Base-by-base conservation (phyloP, 2,888 invertebrate genomes). In the Agonopterix subpropinquella region DNA sequence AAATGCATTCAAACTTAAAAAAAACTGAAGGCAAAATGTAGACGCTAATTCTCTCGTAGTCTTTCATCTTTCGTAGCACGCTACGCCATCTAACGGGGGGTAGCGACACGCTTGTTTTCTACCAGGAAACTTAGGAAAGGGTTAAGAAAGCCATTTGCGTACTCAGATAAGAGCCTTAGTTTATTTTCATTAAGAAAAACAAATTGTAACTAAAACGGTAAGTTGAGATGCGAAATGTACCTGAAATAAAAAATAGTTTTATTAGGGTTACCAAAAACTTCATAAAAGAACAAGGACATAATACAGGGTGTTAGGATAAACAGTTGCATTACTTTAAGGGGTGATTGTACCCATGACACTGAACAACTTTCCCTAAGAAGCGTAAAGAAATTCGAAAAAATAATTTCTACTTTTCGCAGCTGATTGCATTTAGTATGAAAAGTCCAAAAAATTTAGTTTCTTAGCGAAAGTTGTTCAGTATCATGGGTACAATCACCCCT, bases 61-160 rank as follows among this genome's bases (percentile, higher is more conserved):
- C 43, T 49, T 55, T 49, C 48, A 44, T 11, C 39, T 53, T 53
- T 62, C 64, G 67, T 63, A 67, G 61, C 59, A 39, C 13, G 50
- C 52, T 64, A 64, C 79, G 85, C 86, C 87, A 87, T 87, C 87
- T 87, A 43, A 49, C 64, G 80, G 49, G 73, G 87, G 87, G 87
- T 87, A 87, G 87, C 79, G 53, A 49, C 54, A 61, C 36, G 49
- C 51, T 47, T 36, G 35, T 50, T 61, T 61, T 53, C 56, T 48
- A 45, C 11, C 18, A 53, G 47, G 51, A 59, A 55, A 54, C 47
- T 50, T 47, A 47, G 13, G 43, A 4, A 47, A 52, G 53, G 53
- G 52, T 43, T 54, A 53, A 54, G 56, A 41, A 43, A 50, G 43
- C 18, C 50, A 18, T 36, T n/a, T 28, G 11, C 51, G 1, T 11